Conservation (phyloP, 2,113 vertebrate genomes). For the Leucosticte australis region DNA sequence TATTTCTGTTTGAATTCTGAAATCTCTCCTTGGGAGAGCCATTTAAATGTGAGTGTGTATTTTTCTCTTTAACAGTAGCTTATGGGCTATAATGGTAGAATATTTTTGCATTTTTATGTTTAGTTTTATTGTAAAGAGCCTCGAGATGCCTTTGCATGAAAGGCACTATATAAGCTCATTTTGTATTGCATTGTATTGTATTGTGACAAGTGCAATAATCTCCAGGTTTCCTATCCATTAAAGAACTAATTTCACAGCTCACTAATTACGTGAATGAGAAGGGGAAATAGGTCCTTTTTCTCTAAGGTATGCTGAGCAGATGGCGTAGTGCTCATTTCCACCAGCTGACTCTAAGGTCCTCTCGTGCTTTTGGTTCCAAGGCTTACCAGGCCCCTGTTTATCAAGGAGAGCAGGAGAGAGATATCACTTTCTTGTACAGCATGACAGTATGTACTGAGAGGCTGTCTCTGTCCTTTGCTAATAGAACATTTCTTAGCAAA, state of each 20-base stretch:
- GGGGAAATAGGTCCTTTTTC: constrained; percentile 67
- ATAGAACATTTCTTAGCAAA: neutral
- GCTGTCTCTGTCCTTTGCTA: constrained; percentile 12
- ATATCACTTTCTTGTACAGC: constrained; percentile 1
- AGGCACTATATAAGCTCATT: constrained; percentile 59
- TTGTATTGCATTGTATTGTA: constrained; percentile 51
- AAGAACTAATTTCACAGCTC: constrained; percentile 81
- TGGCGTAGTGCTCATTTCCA: constrained; percentile 53
- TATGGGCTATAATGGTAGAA: constrained; percentile 40
- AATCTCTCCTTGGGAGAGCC: constrained; percentile 14
- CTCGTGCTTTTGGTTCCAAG: constrained; percentile 10
- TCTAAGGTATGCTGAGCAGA: constrained; percentile 67
- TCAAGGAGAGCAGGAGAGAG: constrained; percentile 19
- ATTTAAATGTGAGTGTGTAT: constrained; percentile 30
- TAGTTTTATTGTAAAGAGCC: constrained; percentile 67
- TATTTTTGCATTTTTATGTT: constrained; percentile 63
- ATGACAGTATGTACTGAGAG: neutral
- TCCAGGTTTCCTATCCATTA: constrained; percentile 73
- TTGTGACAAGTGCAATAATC: constrained; percentile 66
- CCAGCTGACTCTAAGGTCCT: neutral
- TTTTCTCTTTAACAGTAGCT: constrained; percentile 39
- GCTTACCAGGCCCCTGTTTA: neutral
- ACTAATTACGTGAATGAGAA: constrained; percentile 75
- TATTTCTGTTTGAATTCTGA: constrained; percentile 52
- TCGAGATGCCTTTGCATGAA: constrained; percentile 64